Percentiles rank a stretch among this genome's conserved stretches.
Conservation (phyloP, 2,888 invertebrate species). For the Meloe dianella region DNA sequence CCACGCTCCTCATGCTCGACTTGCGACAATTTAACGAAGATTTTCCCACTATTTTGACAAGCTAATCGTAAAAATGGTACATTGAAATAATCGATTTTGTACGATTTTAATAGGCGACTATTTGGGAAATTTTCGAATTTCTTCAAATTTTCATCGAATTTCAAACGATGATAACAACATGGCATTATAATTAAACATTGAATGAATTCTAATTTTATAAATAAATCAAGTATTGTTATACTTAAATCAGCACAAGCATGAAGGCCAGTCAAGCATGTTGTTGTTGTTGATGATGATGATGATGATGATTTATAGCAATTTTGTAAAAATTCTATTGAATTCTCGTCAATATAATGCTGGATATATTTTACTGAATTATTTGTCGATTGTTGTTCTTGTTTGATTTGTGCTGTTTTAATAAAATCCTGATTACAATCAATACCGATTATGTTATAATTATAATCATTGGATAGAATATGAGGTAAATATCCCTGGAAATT, state of each 20-base stretch:
- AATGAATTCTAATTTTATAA: constrained; percentile 64
- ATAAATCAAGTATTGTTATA: constrained; percentile 70
- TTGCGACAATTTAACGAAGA: constrained; percentile 62
- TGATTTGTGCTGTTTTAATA: constrained; percentile 64
- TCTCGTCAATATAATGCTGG: constrained; percentile 63
- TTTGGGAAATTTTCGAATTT: constrained; percentile 72
- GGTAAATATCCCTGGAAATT: constrained; percentile 76
- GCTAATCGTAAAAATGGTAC: constrained; percentile 75
- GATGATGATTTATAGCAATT: constrained; percentile 23
- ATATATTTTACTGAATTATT: constrained; percentile 64
- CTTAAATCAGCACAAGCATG: constrained; percentile 83
- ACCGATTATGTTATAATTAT: constrained; percentile 69
- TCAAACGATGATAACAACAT: constrained; percentile 77
- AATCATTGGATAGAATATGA: constrained; percentile 67
- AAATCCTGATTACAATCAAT: constrained; percentile 68
- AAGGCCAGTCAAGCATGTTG: constrained; percentile 67
- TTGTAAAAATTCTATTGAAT: constrained; percentile 60
- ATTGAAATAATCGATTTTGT: constrained; percentile 60
- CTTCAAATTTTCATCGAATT: constrained; percentile 37
- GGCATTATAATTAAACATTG: constrained; percentile 72
- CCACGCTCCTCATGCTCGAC: constrained; percentile 62
- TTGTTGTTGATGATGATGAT: constrained; percentile 31
- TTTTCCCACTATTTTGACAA: constrained; percentile 69
- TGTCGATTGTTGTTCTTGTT: constrained; percentile 64
- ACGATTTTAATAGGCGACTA: constrained; percentile 62